Base-by-base conservation (phyloP, 2,888 invertebrate species). In the Dasysyrphus albostriatus region DNA sequence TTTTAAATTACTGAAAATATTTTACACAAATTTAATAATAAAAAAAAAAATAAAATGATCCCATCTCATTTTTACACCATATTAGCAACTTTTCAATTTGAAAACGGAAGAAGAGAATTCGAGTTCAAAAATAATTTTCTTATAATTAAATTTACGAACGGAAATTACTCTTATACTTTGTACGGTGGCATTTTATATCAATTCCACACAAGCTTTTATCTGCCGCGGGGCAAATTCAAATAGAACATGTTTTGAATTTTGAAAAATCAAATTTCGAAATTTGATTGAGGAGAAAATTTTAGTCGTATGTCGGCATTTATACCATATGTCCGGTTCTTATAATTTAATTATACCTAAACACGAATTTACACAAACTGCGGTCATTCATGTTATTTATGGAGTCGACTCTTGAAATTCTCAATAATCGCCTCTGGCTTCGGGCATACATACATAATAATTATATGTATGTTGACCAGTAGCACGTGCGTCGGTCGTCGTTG, bases 251-350 rank as follows among this genome's bases (percentile, higher is more conserved):
- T 75, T 58, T 19, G 58, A 39, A 44, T 80, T 75, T 75, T 10
- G 16, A 63, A 75, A 79, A 79, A 72, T 79, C 59, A 70, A 79
- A 84, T 76, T 84, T 84, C 29, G n/a, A 58, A 75, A 63, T 63
- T 75, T 79, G 79, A 83, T 79, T 83, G 70, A 83, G 47, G 61
- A 56, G 70, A 29, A 79, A 70, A 79, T 70, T 19, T 74, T 59
- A 79, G 14, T 7, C 1, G 3, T 54, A 12, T 51, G 44, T 44
- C 3, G 14, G 7, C 74, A 19, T 34, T 49, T 39, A 10, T 14
- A 61, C 59, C 84, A 80, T 76, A 69, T 85, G 76, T 81, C 81
- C 77, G 80, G 80, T 76, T 80, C 34, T 56, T 67, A 37, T 67
- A 63, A 81, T 85, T 63, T 76, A 77, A 81, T 81, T 74, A 73